phyloP scores from a whole-genome alignment of 2,113 vertebrate species.

The Dasyprocta punctata region DNA sequence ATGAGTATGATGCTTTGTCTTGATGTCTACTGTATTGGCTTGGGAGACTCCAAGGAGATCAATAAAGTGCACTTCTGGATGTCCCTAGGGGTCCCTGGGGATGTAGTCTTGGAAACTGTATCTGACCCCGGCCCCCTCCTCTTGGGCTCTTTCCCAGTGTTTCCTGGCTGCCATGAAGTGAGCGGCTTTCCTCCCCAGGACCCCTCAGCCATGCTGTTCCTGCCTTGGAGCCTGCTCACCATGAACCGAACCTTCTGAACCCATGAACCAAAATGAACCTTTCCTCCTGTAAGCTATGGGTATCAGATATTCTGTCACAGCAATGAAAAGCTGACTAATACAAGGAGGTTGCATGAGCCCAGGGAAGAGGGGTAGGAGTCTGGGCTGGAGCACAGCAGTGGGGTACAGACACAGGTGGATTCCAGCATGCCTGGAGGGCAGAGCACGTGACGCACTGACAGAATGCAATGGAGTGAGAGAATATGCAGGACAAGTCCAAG shows the following conservation, averaged over 20 bases:
- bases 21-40: background rate
- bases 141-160: background rate
- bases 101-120: no score
- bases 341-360: background rate
- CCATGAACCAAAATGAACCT: background rate
- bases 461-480: background rate
- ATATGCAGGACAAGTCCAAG: background rate
- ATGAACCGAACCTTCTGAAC: background rate
- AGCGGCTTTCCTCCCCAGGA: background rate
- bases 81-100: background rate
- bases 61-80: background rate
- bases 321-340: background rate
- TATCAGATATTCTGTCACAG: background rate
- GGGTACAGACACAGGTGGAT: background rate
- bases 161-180: background rate
- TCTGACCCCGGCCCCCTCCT: background rate
- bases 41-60: background rate
- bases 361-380: background rate
- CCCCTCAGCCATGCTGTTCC: background rate
- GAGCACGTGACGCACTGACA: background rate
- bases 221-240: background rate
- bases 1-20: background rate
- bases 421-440: background rate
- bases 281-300: background rate
- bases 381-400: background rate